These are phyloP conservation scores for Danio rerio DNA, from an alignment of 2,113 vertebrate species.

Conservation along the genomic window GRCz12tu NC_133188.1:13772001-13772500, in stretches of 20 bases:
- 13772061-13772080: neutral
- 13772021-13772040: conserved; percentile 2
- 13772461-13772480: conserved; percentile 28
- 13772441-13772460: conserved; percentile 2
- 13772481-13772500: conserved; percentile 45
- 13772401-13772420: neutral
- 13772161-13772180: conserved; percentile 10
- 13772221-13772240: conserved; percentile 5
- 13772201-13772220: conserved; percentile 3
- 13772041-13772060: conserved; percentile 13
- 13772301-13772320: neutral
- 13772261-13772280: conserved; percentile 15
- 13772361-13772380: neutral
- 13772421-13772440: conserved; percentile 18
- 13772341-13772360: neutral
- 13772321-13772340: conserved; percentile 15
- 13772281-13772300: neutral
- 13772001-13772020: conserved; percentile 6
- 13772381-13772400: neutral
- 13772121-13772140: neutral
- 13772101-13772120: conserved; percentile 3
- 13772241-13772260: conserved; percentile 15
- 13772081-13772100: conserved; percentile 6
- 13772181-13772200: neutral
- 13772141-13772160: too few relatives aligned